A percentile compares a stretch with the other conserved stretches of the same genome.
Evolutionary conservation across 2,113 vertebrate species (phyloP).

Genomic region (Malurus elegans): DNA sequence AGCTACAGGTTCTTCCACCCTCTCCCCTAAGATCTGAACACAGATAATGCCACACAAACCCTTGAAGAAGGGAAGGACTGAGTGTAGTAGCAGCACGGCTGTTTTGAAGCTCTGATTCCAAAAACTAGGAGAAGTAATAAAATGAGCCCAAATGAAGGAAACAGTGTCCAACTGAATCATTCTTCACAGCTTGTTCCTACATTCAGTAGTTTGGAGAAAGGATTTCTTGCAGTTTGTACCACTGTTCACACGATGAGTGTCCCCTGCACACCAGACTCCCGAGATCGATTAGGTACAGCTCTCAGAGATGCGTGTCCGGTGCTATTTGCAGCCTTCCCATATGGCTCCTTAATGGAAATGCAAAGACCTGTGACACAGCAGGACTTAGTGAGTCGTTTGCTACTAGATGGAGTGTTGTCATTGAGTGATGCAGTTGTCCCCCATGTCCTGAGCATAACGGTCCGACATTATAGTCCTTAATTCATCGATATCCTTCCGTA

Average conservation of each 20-base stretch:
- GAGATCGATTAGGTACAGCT: background rate
- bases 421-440: constrained; percentile 87
- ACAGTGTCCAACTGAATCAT: constrained; percentile 40
- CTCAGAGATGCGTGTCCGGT: background rate
- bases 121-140: background rate
- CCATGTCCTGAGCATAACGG: constrained; percentile 88
- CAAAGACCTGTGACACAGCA: constrained; percentile 60
- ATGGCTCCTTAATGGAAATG: constrained; percentile 66
- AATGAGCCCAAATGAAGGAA: constrained; percentile 5
- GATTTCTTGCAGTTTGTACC: constrained; percentile 44
- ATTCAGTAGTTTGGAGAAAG: constrained; percentile 79
- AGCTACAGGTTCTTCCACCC: background rate
- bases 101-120: constrained; percentile 30
- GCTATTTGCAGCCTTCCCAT: constrained; percentile 32
- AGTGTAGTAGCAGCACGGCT: background rate
- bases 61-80: background rate
- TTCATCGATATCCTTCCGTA: constrained; percentile 89
- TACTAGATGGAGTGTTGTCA: constrained; percentile 63
- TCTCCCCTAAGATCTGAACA: background rate
- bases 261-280: background rate
- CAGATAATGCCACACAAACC: background rate
- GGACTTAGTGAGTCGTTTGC: constrained; percentile 48
- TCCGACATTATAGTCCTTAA: constrained; percentile 88
- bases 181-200: constrained; percentile 82
- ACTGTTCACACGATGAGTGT: background rate